Base-by-base conservation (phyloP, 2,797 vertebrate species). In the Xiphophorus birchmanni region DNA sequence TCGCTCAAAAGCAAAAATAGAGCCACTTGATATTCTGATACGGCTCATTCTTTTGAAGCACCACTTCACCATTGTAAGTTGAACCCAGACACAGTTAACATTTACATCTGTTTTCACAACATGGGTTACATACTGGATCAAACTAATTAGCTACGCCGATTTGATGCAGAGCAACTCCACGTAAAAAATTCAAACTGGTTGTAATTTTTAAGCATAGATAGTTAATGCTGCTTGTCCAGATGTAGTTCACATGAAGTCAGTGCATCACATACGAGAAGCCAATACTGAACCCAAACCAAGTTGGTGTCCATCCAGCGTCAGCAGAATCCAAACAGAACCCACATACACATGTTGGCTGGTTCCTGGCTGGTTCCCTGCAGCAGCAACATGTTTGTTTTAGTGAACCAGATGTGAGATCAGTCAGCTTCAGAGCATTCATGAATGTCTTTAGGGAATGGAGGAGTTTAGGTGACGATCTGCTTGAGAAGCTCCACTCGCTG, bases 371-470 rank as follows among this genome's bases (percentile, higher is more conserved):
- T 37, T 32, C 29, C 69, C 47, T 81, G 77, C 35, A 2, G 48
- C 80, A 82, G 44, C 56, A 60, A 56, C 52, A 75, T 32, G 21
- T 71, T 23, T 0, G 74, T 77, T 63, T 76, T 45, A 60, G 47
- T 77, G 40, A 80, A 45, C 76, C 85, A 83, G 77, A 80, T 77
- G 80, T 80, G 75, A 84, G 74, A 83, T 84, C 48, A 76, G 84
- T 78, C 77, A 65, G 83, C 69, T 90, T 82, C 45, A 69, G 42
- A 74, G 48, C 40, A 47, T 79, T 65, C 54, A 72, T 47, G 10
- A 42, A 32, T 12, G 13, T 89, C 29, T 86, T 83, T 60, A 52
- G 80, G 79, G 84, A 88, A 86, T 82, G 82, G 89, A 85, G 80
- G 82, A 32, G 78, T 82, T 18, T 8, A 90, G 88, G 88, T 83